Percentiles rank a stretch among this genome's conserved stretches.
Conservation (phyloP, 2,888 invertebrate species). For the Celastrina argiolus region DNA sequence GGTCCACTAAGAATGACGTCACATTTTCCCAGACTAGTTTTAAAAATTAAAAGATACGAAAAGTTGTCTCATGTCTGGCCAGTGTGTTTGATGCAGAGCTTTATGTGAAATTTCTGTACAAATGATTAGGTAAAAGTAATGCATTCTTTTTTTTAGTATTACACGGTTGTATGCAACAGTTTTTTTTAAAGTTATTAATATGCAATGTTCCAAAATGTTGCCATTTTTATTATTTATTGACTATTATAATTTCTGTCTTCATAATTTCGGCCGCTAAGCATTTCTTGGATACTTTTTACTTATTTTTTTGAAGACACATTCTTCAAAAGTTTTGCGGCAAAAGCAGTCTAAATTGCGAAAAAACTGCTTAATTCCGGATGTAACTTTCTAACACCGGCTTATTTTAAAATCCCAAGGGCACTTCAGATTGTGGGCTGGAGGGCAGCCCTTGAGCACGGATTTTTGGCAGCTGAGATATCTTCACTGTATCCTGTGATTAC, state of each 20-base stretch:
- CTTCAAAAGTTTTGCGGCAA: neutral
- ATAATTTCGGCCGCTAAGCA: too few species aligned
- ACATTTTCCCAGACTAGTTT: conserved; percentile 7
- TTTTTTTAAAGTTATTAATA: too few species aligned
- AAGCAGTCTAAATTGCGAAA: too few species aligned
- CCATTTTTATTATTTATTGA: too few species aligned
- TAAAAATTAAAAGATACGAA: conserved; percentile 13
- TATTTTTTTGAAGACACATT: too few species aligned
- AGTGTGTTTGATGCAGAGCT: neutral
- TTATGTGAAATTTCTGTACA: neutral
- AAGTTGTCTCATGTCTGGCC: neutral
- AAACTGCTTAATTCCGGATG: neutral
- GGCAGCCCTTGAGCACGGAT: conserved; percentile 51
- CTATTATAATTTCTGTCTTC: too few species aligned
- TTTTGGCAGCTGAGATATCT: conserved; percentile 40
- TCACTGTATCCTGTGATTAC: conserved; percentile 28
- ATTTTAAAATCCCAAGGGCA: conserved; percentile 29
- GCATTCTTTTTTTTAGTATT: too few species aligned
- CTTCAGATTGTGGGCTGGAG: conserved; percentile 36
- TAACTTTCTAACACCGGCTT: conserved; percentile 28
- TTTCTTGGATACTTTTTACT: too few species aligned
- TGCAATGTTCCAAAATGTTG: too few species aligned
- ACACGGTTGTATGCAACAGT: too few species aligned
- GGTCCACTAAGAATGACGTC: conserved; percentile 12
- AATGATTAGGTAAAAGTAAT: too few species aligned